Base-by-base conservation (phyloP, 2,888 invertebrate genomes). In the Drosophila niveifrons region DNA sequence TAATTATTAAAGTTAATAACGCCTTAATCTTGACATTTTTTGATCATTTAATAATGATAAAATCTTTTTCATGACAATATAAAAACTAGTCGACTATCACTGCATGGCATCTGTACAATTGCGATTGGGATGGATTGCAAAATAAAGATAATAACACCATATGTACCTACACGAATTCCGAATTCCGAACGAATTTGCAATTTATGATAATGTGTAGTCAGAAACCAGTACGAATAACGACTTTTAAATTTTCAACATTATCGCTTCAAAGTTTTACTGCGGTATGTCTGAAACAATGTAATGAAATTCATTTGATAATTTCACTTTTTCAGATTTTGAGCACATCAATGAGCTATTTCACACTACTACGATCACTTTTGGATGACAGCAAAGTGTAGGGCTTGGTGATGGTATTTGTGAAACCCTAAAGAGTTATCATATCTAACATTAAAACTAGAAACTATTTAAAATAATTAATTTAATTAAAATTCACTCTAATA, bases 261-360 rank as follows among this genome's bases (percentile, higher is more conserved):
- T 92, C 92, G 0, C 69, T 92, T 28, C 90, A 91, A 76, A 92
- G 91, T 13, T 92, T 92, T 78, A 90, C 91, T 9, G 88, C 90
- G 70, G 91, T 92, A 68, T 34, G 46, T 62, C n/a, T 11, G 15
- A 36, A 0, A 28, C 3, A 18, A 36, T n/a, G 9, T 15, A 15
- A 1, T 3, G 3, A 2, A 11, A 15, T 46, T 9, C 13, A 1
- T 2, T n/a, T 3, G 18, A 2, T 18, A 1, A 10, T 13, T 23
- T 8, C 0, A 6, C 7, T 17, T 28, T 17, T 51, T 9, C 55
- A 92, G 92, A 91, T 92, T 50, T 57, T 92, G 2, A 92, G 92
- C 50, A 86, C 92, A n/a, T 92, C 92, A 6, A 86, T 92, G 87
- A 92, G 92, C 31, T 92, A 92, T 71, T 92, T 92, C 56, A 92